phyloP scores from a whole-genome alignment of 2,888 invertebrate species.

The Eupithecia abbreviata region DNA sequence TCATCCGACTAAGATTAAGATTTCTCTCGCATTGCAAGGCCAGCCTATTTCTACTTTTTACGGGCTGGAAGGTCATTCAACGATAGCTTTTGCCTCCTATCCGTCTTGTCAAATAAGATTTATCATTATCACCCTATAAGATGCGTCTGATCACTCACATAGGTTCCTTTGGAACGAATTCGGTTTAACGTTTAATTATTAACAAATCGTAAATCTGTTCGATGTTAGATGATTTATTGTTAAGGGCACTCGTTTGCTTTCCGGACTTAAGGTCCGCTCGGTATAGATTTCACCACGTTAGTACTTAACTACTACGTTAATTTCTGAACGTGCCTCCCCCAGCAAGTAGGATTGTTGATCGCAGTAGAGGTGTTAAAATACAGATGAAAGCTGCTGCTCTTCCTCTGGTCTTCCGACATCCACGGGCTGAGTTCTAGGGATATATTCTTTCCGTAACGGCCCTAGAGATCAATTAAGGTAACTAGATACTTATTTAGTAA shows the following conservation, averaged over 20 bases:
- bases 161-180: constrained; percentile 6
- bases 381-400: no score
- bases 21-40: constrained; percentile 16
- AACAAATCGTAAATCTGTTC: constrained; percentile 1
- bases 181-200: background rate
- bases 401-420: no score
- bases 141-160: background rate
- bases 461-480: no score
- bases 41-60: constrained; percentile 25
- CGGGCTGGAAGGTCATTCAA: constrained; percentile 20
- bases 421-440: no score
- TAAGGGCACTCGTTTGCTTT: background rate
- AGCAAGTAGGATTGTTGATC: no score
- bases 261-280: background rate
- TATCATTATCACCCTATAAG: constrained; percentile 4
- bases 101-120: constrained; percentile 1
- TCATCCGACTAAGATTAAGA: constrained; percentile 1
- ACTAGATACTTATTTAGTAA: no score
- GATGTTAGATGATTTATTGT: background rate
- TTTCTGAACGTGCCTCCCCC: no score
- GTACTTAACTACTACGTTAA: no score
- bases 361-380: no score
- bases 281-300: no score
- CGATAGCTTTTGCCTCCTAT: background rate
- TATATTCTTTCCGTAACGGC: no score